Percentiles rank a stretch among this genome's conserved stretches.
phyloP scores from a whole-genome alignment of 2,113 vertebrate species.

The Tichodroma muraria region DNA sequence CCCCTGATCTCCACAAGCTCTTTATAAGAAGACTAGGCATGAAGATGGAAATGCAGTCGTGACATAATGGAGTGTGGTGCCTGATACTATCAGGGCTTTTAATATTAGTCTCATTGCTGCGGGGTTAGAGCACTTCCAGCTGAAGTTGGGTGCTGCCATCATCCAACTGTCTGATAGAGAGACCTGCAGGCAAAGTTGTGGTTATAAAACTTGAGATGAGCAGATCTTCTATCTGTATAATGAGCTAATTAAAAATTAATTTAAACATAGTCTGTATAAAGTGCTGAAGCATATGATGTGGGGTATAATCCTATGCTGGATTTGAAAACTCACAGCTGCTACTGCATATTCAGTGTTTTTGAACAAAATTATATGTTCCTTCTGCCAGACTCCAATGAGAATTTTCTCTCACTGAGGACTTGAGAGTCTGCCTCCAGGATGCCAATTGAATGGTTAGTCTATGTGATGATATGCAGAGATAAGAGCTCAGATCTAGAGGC shows the following conservation, averaged over 20 bases:
- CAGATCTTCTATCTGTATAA: conserved; percentile 55
- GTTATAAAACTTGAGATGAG: conserved; percentile 31
- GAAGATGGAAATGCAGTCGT: conserved; percentile 1
- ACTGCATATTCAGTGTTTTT: conserved; percentile 16
- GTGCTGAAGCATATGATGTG: conserved; percentile 33
- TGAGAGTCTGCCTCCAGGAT: background rate
- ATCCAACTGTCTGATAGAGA: conserved; percentile 27
- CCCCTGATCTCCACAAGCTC: background rate
- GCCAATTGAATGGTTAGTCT: background rate
- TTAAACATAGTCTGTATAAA: conserved; percentile 44
- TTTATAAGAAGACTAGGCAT: background rate
- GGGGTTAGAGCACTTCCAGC: background rate
- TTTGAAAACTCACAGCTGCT: conserved; percentile 39
- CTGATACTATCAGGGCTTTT: conserved; percentile 44
- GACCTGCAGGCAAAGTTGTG: conserved; percentile 46
- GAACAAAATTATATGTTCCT: background rate
- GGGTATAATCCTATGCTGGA: conserved; percentile 24
- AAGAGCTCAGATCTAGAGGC: background rate
- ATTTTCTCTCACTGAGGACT: background rate
- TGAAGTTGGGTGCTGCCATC: conserved; percentile 8
- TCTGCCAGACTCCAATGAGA: background rate
- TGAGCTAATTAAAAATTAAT: conserved; percentile 63
- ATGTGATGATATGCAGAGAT: background rate
- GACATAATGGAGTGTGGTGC: conserved; percentile 41
- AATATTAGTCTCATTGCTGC: conserved; percentile 32